A percentile compares a stretch with the other conserved stretches of the same genome.
Conservation (phyloP, 2,797 vertebrate genomes). For the Melanitta fusca region DNA sequence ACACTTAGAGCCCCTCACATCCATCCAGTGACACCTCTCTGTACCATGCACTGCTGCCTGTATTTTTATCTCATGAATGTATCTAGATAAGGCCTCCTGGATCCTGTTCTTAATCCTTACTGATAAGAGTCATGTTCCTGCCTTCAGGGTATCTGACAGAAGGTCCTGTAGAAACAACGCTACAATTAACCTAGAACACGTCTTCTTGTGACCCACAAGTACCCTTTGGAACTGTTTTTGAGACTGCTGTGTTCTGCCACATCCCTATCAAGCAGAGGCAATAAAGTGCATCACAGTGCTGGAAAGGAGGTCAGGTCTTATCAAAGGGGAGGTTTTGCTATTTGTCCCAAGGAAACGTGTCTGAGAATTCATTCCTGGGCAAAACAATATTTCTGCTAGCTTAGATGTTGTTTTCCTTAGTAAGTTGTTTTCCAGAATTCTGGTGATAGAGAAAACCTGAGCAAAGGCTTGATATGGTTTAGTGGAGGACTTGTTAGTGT, state of each 20-base stretch:
- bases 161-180: neutral
- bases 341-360: accelerated
- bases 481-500: too few relatives aligned
- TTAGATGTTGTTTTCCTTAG: neutral
- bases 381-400: neutral
- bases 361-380: neutral
- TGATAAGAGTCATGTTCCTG: neutral
- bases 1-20: neutral
- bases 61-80: neutral
- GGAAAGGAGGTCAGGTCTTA: neutral
- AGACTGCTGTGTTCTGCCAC: neutral
- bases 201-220: neutral
- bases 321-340: neutral
- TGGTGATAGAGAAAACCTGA: neutral
- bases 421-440: neutral
- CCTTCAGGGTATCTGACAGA: neutral
- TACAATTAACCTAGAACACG: neutral
- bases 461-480: neutral
- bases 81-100: neutral
- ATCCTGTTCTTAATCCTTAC: neutral
- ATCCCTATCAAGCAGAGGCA: neutral
- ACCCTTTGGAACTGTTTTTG: neutral
- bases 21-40: neutral
- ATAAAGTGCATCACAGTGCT: neutral
- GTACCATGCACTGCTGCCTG: neutral